Percentiles rank a stretch among this genome's conserved stretches.
These are phyloP conservation scores for Spodoptera exigua DNA, from an alignment of 2,888 invertebrate species.

Conservation along the genomic window DNA sequence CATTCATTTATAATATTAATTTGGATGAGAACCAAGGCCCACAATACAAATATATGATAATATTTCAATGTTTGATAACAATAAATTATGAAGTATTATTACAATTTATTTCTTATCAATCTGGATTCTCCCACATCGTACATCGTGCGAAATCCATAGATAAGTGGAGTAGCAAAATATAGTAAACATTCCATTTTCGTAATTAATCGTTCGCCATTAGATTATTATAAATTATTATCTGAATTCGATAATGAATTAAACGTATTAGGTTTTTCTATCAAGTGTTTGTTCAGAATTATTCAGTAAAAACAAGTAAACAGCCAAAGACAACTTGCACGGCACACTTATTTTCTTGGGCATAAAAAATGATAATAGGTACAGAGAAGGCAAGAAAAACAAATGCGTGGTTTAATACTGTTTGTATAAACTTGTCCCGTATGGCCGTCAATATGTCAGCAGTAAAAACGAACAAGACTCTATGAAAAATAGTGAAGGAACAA, in stretches of 20 bases:
- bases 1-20: too few relatives aligned
- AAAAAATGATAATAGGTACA: slow-evolving; percentile 32
- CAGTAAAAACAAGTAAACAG: slow-evolving; percentile 7
- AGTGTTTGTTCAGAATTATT: too few relatives aligned
- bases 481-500: slow-evolving; percentile 44
- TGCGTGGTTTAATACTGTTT: slow-evolving; percentile 43
- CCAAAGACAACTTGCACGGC: slow-evolving; percentile 4
- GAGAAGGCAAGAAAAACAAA: slow-evolving; percentile 48
- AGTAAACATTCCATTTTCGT: too few relatives aligned
- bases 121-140: slow-evolving; percentile 29
- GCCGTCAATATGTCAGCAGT: slow-evolving; percentile 38
- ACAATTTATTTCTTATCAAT: slow-evolving; percentile 21
- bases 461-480: slow-evolving; percentile 44
- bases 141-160: neutral
- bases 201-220: too few relatives aligned
- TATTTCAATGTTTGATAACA: slow-evolving; percentile 7
- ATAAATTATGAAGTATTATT: neutral
- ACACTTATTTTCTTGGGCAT: slow-evolving; percentile 26
- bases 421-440: slow-evolving; percentile 30
- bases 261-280: too few relatives aligned
- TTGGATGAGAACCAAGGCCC: too few relatives aligned
- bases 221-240: too few relatives aligned
- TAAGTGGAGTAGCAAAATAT: too few relatives aligned
- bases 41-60: neutral
- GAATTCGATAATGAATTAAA: too few relatives aligned